These are phyloP conservation scores for Mactromeris polynyma DNA, from an alignment of 2,888 invertebrate species.

Conservation along the genomic window DNA sequence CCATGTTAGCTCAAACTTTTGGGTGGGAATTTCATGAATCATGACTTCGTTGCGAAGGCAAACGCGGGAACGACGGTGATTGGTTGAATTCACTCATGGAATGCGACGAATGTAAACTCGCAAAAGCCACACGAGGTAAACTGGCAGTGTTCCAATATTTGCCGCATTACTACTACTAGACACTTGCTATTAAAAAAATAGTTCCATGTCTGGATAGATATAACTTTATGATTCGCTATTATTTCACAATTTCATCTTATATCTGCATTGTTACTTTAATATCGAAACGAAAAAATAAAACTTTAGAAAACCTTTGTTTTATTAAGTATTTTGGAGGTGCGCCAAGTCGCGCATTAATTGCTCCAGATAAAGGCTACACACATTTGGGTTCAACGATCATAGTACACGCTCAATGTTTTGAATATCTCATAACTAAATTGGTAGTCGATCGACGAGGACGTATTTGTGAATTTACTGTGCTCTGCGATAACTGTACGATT, in stretches of 20 bases:
- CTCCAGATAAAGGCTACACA: constrained; percentile 68
- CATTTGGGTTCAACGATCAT: constrained; percentile 78
- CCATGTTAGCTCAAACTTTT: constrained; percentile 37
- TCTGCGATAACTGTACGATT: constrained; percentile 48
- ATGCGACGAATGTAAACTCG: constrained; percentile 74
- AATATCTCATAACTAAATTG: constrained; percentile 68
- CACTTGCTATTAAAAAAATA: constrained; percentile 59
- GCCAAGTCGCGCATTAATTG: constrained; percentile 75
- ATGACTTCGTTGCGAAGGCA: constrained; percentile 60
- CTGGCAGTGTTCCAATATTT: constrained; percentile 62
- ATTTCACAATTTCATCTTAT: background rate
- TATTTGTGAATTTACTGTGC: constrained; percentile 45
- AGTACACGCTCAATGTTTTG: constrained; percentile 78
- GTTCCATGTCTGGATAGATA: constrained; percentile 67
- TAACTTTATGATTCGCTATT: background rate
- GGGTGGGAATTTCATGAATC: constrained; percentile 70
- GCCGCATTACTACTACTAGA: constrained; percentile 48
- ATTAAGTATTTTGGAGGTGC: constrained; percentile 61
- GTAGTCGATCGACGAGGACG: constrained; percentile 61
- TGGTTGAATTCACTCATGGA: constrained; percentile 70
- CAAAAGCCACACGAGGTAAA: constrained; percentile 68
- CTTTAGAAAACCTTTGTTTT: background rate
- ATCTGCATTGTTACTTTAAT: background rate
- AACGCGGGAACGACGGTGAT: constrained; percentile 77
- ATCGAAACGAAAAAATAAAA: constrained; percentile 4